A percentile compares a stretch with the other conserved stretches of the same genome.
These are phyloP conservation scores for Anoplophora glabripennis DNA, from an alignment of 1,140 invertebrate species.

Conservation along the genomic window DNA sequence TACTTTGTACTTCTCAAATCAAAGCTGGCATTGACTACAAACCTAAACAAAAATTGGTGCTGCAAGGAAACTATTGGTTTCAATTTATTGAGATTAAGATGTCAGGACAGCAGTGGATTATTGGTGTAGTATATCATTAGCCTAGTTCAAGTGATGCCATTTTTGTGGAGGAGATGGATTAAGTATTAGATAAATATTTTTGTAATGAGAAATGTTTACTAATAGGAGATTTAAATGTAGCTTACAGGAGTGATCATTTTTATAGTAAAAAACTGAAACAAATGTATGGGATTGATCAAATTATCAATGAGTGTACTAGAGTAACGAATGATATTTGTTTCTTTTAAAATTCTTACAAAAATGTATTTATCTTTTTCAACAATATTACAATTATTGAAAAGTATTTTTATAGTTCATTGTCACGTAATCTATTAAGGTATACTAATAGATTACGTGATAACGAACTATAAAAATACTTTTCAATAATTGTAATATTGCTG, in stretches of 20 bases:
- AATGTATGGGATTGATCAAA: too few species aligned
- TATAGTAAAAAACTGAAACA: too few species aligned
- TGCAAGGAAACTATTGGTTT: slow-evolving; percentile 1
- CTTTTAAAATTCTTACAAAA: too few species aligned
- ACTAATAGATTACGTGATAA: not conserved
- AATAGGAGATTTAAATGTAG: not conserved
- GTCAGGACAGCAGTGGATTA: not conserved
- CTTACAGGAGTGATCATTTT: too few species aligned
- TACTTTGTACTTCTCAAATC: too few species aligned
- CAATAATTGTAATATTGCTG: too few species aligned
- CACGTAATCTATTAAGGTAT: not conserved
- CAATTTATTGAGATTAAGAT: slow-evolving; percentile 1
- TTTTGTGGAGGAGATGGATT: not conserved
- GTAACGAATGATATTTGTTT: too few species aligned
- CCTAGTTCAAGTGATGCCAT: slow-evolving; percentile 1
- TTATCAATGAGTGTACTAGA: too few species aligned
- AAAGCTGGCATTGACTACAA: not conserved
- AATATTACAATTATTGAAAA: not conserved
- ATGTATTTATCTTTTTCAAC: too few species aligned
- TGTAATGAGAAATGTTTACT: not conserved
- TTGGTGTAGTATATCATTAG: not conserved
- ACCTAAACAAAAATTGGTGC: not conserved
- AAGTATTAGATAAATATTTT: not conserved
- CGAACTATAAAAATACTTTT: not conserved
- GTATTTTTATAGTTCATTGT: not conserved